These are phyloP conservation scores for Sebastes taczanowskii DNA, from an alignment of 2,797 vertebrate genomes.

Conservation along the genomic window DNA sequence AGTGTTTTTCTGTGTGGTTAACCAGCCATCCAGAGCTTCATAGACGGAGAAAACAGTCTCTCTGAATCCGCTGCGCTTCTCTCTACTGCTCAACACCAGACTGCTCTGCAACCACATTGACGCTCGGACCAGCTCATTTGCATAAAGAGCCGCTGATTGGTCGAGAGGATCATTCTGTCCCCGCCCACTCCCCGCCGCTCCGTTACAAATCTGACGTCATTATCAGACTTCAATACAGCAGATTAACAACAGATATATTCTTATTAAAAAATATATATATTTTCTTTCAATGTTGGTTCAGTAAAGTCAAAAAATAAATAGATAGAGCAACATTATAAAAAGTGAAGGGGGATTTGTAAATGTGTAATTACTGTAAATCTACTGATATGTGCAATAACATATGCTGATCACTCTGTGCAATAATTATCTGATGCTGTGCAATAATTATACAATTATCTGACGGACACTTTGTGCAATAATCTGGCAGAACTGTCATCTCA, in stretches of 20 bases:
- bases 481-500: no score
- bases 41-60: not conserved
- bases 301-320: not conserved
- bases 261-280: no score
- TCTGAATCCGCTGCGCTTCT: not conserved
- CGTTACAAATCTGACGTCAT: constrained; percentile 39
- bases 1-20: constrained; percentile 29
- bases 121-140: not conserved
- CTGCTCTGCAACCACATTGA: not conserved
- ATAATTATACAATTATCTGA: no score
- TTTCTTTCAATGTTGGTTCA: not conserved
- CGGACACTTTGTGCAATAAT: no score
- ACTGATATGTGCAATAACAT: no score
- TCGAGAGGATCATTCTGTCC: fast-evolving
- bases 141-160: constrained; percentile 58
- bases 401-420: no score
- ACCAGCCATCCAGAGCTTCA: constrained; percentile 46
- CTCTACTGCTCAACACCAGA: constrained; percentile 5
- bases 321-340: not conserved
- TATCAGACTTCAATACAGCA: not conserved
- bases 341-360: no score
- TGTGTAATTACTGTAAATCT: no score
- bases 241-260: not conserved
- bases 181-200: not conserved
- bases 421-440: no score